These are phyloP conservation scores for Leistus spinibarbis DNA, from an alignment of 2,888 invertebrate genomes.

Conservation along the genomic window DNA sequence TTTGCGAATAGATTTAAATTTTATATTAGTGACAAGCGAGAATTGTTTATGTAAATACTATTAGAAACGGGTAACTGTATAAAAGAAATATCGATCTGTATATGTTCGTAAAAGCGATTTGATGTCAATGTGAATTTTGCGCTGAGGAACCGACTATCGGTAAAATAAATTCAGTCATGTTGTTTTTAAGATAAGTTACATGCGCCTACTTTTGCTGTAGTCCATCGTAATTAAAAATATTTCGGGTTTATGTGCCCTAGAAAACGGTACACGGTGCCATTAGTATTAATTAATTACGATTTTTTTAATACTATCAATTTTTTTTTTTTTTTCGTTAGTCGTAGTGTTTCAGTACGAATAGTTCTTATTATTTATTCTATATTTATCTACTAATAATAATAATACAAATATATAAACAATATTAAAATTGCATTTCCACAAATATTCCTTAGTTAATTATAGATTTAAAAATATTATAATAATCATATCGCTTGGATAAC, in stretches of 20 bases:
- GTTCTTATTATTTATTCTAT: too few species aligned
- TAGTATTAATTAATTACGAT: too few species aligned
- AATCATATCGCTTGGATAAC: too few species aligned
- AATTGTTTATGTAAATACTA: neutral
- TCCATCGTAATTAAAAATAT: too few species aligned
- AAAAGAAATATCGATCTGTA: neutral
- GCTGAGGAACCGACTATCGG: neutral
- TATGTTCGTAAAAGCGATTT: neutral
- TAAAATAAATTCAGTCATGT: neutral
- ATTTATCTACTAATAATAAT: too few species aligned
- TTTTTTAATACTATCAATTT: too few species aligned
- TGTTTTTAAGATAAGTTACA: neutral
- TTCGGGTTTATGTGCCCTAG: neutral
- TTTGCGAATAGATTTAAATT: neutral
- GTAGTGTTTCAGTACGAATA: too few species aligned
- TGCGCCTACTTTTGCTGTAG: neutral
- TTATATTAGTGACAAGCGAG: neutral
- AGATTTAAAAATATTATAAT: too few species aligned
- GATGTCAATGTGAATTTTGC: neutral
- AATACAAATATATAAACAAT: too few species aligned
- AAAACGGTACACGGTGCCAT: neutral
- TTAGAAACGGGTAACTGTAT: neutral
- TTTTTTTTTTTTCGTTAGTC: too few species aligned
- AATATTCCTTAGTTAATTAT: too few species aligned
- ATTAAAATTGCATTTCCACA: too few species aligned